Base-by-base conservation (phyloP, 2,888 invertebrate genomes). In the Gari tellinella region DNA sequence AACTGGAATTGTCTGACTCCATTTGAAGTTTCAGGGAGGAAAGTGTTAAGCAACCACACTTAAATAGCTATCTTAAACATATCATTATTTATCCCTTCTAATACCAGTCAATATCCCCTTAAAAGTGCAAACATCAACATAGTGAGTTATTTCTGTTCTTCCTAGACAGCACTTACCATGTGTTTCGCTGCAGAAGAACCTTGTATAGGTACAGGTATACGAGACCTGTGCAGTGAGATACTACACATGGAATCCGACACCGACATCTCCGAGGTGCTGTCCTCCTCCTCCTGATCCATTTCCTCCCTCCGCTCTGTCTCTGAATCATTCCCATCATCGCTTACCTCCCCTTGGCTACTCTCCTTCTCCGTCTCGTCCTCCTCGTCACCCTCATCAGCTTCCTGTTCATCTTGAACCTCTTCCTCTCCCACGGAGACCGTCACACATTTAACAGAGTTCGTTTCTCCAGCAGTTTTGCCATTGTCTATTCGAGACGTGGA, bases 171-270 rank as follows among this genome's bases (percentile, higher is more conserved):
- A 31, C 31, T 31, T 31, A 31, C 31, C 31, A 31, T 31, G 31
- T 7, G 31, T 31, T 31, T 31, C 5, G 31, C 31, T 10, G 10
- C 31, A 31, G 31, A 31, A 10, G 31, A 31, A 7, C 31, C 31
- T 7, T 7, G 31, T 4, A 31, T 31, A 19, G 76, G 81, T 21
- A 83, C 68, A 49, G 83, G 83, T 26, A 83, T 83, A 40, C 81
- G 53, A 10, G 83, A 83, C 52, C 77, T 69, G 26, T 64, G 72
- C 37, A 51, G 55, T 41, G 62, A 49, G 5, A 49, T 40, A 43
- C 66, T 61, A 46, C 61, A 67, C 15, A 62, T 56, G 1, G 62
- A 55, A 43, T 61, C 66, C 12, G 74, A 72, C 37, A 65, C 53
- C 26, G 70, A 74, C 48, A 63, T 60, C 8, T 45, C 46, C 14